These are phyloP conservation scores for Psilopsiagon aymara DNA, from an alignment of 2,113 vertebrate species.

Conservation along the genomic window DNA sequence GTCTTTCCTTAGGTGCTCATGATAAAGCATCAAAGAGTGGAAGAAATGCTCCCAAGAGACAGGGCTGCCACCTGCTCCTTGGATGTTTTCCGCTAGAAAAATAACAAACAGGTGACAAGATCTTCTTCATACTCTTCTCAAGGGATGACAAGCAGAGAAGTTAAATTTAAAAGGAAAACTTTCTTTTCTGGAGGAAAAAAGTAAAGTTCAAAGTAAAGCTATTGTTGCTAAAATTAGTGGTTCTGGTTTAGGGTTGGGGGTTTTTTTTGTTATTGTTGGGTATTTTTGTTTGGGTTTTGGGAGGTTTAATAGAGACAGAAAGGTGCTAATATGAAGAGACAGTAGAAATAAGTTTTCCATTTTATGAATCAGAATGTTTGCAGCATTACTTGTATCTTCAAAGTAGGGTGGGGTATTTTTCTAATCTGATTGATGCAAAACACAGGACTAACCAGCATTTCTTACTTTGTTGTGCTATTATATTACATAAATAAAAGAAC, in stretches of 20 bases:
- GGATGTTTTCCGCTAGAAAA: slow-evolving; percentile 89
- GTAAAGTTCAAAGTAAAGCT: not conserved
- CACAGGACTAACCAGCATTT: not conserved
- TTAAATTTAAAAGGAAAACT: not conserved
- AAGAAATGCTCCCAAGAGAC: slow-evolving; percentile 99
- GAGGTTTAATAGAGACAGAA: not conserved
- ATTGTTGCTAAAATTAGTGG: not conserved
- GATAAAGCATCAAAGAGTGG: slow-evolving; percentile 95
- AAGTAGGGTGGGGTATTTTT: fast-evolving
- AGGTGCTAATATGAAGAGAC: not conserved
- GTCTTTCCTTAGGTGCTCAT: slow-evolving; percentile 93
- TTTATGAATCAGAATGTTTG: not conserved
- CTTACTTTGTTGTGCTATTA: not conserved
- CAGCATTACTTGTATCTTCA: not conserved
- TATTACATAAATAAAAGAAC: not conserved
- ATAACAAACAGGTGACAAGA: not conserved
- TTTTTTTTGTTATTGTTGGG: not conserved
- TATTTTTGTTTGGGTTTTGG: not conserved
- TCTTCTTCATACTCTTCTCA: not conserved
- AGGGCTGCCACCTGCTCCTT: slow-evolving; percentile 88
- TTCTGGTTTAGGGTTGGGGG: not conserved
- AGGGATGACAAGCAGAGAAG: not conserved
- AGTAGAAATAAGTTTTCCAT: not conserved
- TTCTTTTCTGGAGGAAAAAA: not conserved
- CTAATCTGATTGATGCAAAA: not conserved